Percentiles rank a stretch among this genome's conserved stretches.
Evolutionary conservation across 1,140 invertebrate species (phyloP).

Genomic region (Pseudomyrmex flavicornis): DNA sequence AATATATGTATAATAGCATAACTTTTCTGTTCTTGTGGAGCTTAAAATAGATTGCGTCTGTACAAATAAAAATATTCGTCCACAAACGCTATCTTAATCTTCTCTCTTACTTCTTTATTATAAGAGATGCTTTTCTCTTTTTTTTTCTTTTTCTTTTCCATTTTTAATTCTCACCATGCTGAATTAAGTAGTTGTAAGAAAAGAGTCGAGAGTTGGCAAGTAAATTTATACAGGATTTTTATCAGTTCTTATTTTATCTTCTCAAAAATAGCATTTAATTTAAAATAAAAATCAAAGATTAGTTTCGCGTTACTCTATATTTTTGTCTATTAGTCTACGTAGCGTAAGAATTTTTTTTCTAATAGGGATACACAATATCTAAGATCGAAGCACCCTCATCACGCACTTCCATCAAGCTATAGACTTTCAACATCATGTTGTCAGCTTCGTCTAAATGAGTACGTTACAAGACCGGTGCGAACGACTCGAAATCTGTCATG

Average conservation of each 20-base stretch:
- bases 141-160: too few relatives aligned
- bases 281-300: neutral
- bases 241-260: neutral
- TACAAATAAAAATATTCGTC: too few relatives aligned
- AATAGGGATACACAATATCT: neutral
- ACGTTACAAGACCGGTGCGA: slow-evolving; percentile 55
- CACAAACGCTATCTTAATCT: too few relatives aligned
- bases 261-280: neutral
- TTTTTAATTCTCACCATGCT: too few relatives aligned
- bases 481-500: slow-evolving; percentile 56
- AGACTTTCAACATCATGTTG: slow-evolving; percentile 45
- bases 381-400: slow-evolving; percentile 39
- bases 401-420: slow-evolving; percentile 42
- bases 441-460: slow-evolving; percentile 40
- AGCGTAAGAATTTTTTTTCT: slow-evolving; percentile 22
- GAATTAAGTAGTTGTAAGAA: too few relatives aligned
- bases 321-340: slow-evolving; percentile 6
- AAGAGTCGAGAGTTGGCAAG: too few relatives aligned
- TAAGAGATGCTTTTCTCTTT: too few relatives aligned
- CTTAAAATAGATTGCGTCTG: too few relatives aligned
- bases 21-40: too few relatives aligned
- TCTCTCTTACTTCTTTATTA: too few relatives aligned
- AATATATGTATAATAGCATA: too few relatives aligned
- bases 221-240: neutral
- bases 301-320: neutral